Evolutionary conservation across 2,888 invertebrate species (phyloP), one percentile per base, ranked within the genome.

Genomic region (Ariolimax columbianus): DNA sequence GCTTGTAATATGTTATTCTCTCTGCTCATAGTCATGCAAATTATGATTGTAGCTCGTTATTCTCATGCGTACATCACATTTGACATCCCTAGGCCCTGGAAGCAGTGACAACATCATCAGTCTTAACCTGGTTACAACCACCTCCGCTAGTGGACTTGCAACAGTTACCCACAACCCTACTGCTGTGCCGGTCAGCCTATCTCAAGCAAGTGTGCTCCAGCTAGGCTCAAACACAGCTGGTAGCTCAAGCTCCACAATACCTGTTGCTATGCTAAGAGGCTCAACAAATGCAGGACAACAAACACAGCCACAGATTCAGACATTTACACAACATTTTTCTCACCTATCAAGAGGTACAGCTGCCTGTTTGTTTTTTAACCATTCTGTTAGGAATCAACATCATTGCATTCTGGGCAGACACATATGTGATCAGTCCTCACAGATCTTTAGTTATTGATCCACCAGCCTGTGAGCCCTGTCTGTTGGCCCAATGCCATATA

Each of bases 341-440:
- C 72, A 80, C 33, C 36, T 84, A n/a, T 59, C 79, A 19, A 79
- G 84, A 84, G 84, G 84, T 84, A 33, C 17, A 17, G n/a, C n/a
- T n/a, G n/a, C n/a, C n/a, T n/a, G n/a, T n/a, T n/a, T n/a, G n/a
- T n/a, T n/a, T n/a, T n/a, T n/a, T n/a, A n/a, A n/a, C n/a, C n/a
- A n/a, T n/a, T n/a, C n/a, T n/a, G n/a, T n/a, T n/a, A n/a, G n/a
- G n/a, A n/a, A n/a, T n/a, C n/a, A n/a, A n/a, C n/a, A n/a, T n/a
- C n/a, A n/a, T n/a, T n/a, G n/a, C n/a, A n/a, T n/a, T n/a, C n/a
- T n/a, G n/a, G n/a, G n/a, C n/a, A n/a, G n/a, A n/a, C n/a, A n/a
- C n/a, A n/a, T n/a, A n/a, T n/a, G n/a, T n/a, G n/a, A n/a, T n/a
- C n/a, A n/a, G n/a, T n/a, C n/a, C n/a, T n/a, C n/a, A n/a, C n/a